These are phyloP conservation scores for Rhadinocentrus ornatus DNA, from an alignment of 2,797 vertebrate species.

Conservation along the genomic window DNA sequence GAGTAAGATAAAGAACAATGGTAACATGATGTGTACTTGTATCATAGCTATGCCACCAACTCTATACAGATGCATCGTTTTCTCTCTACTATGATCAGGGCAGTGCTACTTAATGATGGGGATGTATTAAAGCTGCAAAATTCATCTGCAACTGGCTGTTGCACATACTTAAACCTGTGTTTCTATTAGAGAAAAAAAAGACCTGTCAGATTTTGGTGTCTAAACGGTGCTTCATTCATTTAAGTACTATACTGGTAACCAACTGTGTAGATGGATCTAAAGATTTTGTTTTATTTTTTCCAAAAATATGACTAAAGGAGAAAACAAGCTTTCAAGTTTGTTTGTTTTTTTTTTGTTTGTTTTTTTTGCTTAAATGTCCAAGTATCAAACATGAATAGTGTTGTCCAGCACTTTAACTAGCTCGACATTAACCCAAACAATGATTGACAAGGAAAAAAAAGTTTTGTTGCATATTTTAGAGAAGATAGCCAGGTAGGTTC, in stretches of 20 bases:
- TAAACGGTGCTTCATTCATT: neutral
- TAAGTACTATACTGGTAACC: neutral
- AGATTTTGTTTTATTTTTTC: neutral
- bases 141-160: neutral
- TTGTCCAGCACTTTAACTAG: neutral
- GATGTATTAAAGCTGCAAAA: neutral
- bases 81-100: neutral
- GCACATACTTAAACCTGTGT: neutral
- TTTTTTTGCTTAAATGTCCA: neutral
- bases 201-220: neutral
- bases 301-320: neutral
- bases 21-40: conserved; percentile 20
- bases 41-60: neutral
- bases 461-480: neutral
- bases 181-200: neutral
- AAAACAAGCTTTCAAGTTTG: neutral
- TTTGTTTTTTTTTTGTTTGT: too few relatives aligned
- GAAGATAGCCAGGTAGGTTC: neutral
- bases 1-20: conserved; percentile 25
- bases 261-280: neutral
- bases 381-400: neutral
- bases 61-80: neutral
- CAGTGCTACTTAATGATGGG: neutral
- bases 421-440: neutral
- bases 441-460: neutral